Evolutionary conservation across 2,888 invertebrate genomes (phyloP).

Genomic region (Psylliodes chrysocephalus): DNA sequence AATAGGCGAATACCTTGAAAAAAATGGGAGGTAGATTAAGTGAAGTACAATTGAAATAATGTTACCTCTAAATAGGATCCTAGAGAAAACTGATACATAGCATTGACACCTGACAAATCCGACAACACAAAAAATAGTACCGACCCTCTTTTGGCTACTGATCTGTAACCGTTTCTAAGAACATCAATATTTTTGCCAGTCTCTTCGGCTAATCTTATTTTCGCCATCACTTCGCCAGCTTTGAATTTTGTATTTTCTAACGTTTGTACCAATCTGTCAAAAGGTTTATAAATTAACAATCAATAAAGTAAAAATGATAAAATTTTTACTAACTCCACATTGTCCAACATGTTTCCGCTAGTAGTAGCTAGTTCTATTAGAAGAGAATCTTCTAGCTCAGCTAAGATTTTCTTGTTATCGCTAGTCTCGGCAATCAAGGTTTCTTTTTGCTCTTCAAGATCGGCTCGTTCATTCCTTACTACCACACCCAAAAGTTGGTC

Average conservation of each 20-base stretch:
- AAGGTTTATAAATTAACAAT: background rate
- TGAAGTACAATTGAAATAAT: background rate
- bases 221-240: conserved; percentile 83
- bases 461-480: conserved; percentile 85
- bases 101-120: conserved; percentile 88
- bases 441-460: conserved; percentile 89
- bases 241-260: conserved; percentile 90
- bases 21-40: too few species aligned
- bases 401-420: conserved; percentile 84
- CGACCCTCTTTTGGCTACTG: conserved; percentile 87
- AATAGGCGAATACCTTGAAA: conserved; percentile 76
- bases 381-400: conserved; percentile 86
- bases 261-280: conserved; percentile 62
- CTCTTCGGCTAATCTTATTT: conserved; percentile 78
- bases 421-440: conserved; percentile 84
- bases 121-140: conserved; percentile 90
- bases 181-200: conserved; percentile 86
- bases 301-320: background rate
- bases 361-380: conserved; percentile 86
- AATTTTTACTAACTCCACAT: conserved; percentile 77
- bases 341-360: conserved; percentile 93
- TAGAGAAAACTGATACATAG: conserved; percentile 94
- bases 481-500: conserved; percentile 92
- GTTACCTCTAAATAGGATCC: conserved; percentile 80
- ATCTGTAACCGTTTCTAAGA: conserved; percentile 85